Evolutionary conservation across 1,140 invertebrate genomes (phyloP), one percentile per base, ranked within the genome.

Genomic region (Paraescarpia echinospica): DNA sequence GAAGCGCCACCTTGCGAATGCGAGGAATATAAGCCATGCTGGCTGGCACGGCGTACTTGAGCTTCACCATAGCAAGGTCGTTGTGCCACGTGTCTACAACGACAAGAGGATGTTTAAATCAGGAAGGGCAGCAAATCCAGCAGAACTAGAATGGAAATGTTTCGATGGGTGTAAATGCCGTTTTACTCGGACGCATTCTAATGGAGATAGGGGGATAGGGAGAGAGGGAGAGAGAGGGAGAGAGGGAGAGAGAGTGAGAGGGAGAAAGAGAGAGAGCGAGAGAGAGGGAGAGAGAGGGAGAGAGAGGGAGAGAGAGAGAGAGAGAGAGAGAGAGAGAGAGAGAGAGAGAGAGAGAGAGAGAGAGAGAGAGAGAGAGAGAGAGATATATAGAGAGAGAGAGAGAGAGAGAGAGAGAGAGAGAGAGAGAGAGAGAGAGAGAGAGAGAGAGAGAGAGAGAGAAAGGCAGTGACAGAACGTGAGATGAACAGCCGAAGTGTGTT

Each of bases 41-140:
- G 34, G 93, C 92, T 12, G 95, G 94, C 1, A 95, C 94, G 0
- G 92, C 33, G 22, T 93, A n/a, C 34, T 94, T 92, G 31, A 96
- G 89, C 22, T 94, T 93, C 31, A 96, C 92, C n/a, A 96, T 91
- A 33, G 95, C 95, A 35, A 96, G 94, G 93, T 96, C 95, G 90
- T 96, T 94, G 35, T 93, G 93, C 94, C 95, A 95, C 22, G 93
- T 92, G 93, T 94, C 95, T 95, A 93, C 27, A 91, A 93, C 35
- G 35, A 92, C n/a, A 33, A 35, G 89, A 90, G 89, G 8, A 18
- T 77, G 59, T 77, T 77, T 6, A 4, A 41, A 41, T 12, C 4
- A 41, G 41, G 41, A 4, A 6, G 41, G 4, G 4, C 12, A 41
- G 12, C 41, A 41, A 41, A 41, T 41, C 4, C 41, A 41, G 41